Percentiles rank a stretch among this genome's conserved stretches.
Conservation (phyloP, 2,113 vertebrate genomes). For the Channa maculata region DNA sequence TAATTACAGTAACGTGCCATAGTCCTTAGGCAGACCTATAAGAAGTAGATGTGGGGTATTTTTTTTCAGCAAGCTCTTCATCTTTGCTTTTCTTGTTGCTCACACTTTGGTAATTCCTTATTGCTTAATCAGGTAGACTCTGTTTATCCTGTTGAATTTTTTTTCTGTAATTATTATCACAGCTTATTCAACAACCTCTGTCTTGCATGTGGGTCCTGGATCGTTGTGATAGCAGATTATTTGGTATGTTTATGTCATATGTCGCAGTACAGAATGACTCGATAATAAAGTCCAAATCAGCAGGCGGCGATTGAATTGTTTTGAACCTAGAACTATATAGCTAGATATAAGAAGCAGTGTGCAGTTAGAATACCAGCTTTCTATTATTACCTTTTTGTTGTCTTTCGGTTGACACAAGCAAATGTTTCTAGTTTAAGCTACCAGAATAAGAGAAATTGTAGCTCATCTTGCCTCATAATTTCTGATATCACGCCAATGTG, state of each 20-base stretch:
- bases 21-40: conserved; percentile 36
- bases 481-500: conserved; percentile 43
- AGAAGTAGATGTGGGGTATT: conserved; percentile 27
- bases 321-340: conserved; percentile 4
- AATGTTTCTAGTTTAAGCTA: conserved; percentile 27
- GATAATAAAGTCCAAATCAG: conserved; percentile 15
- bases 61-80: conserved; percentile 21
- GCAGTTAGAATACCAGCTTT: background rate
- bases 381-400: conserved; percentile 3
- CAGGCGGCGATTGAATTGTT: background rate
- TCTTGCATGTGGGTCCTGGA: conserved; percentile 4
- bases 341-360: background rate
- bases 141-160: conserved; percentile 14
- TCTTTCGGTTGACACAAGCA: background rate
- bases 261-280: background rate
- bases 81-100: conserved; percentile 30
- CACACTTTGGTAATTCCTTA: conserved; percentile 40
- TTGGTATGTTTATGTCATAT: conserved; percentile 6
- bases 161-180: conserved; percentile 31
- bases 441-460: conserved; percentile 1
- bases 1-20: conserved; percentile 24
- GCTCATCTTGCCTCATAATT: conserved; percentile 8
- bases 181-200: conserved; percentile 2
- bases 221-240: conserved; percentile 28
- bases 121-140: conserved; percentile 13